Conservation (phyloP, 2,797 vertebrate species). For the Phataginus tetradactyla region DNA sequence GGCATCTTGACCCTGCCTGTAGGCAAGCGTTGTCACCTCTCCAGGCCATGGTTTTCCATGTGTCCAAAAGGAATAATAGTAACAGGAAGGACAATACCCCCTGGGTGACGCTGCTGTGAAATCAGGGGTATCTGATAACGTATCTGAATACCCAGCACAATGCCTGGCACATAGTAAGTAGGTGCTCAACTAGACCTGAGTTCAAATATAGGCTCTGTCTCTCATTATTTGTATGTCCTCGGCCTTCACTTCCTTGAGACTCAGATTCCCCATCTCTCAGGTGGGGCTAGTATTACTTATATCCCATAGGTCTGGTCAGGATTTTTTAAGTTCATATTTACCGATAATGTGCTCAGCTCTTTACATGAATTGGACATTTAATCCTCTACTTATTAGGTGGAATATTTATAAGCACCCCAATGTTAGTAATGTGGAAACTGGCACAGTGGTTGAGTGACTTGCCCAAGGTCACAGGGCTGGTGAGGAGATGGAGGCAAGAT, state of each 20-base stretch:
- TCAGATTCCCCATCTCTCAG: neutral
- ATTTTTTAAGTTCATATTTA: neutral
- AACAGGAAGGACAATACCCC: neutral
- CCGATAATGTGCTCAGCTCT: neutral
- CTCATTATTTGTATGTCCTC: neutral
- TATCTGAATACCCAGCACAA: neutral
- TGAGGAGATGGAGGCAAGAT: neutral
- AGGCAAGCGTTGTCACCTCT: neutral
- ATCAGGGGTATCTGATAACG: too few species aligned
- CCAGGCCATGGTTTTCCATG: neutral
- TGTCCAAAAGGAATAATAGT: neutral
- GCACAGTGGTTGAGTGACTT: neutral
- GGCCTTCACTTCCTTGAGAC: neutral
- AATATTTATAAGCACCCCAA: neutral
- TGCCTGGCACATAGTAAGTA: neutral
- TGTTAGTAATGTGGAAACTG: neutral
- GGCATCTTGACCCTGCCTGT: neutral
- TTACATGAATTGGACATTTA: neutral
- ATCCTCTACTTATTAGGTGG: neutral
- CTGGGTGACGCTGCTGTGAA: accelerated
- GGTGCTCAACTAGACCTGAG: neutral
- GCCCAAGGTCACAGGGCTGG: neutral
- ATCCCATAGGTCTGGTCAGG: neutral
- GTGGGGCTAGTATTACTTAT: neutral
- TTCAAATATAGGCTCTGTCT: neutral